These are phyloP conservation scores for Synchiropus splendidus DNA, from an alignment of 2,113 vertebrate genomes.

Conservation along the genomic window DNA sequence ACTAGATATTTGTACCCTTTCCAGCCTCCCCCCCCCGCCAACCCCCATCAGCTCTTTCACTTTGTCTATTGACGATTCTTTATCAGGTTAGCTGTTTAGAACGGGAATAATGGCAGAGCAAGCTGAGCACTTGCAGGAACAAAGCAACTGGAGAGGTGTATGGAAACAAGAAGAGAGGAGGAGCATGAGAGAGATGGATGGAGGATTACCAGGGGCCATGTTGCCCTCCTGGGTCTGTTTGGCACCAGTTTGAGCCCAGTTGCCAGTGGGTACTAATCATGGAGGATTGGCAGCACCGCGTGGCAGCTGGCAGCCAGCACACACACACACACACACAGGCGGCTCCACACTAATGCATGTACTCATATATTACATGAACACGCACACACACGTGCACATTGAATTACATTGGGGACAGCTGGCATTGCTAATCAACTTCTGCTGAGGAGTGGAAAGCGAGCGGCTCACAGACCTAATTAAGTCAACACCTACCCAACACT, in stretches of 20 bases:
- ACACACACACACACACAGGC: conserved; percentile 36
- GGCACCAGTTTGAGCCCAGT: conserved; percentile 67
- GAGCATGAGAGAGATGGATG: conserved; percentile 31
- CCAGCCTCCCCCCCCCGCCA: conserved; percentile 8
- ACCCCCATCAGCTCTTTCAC: too few species aligned
- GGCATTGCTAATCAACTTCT: conserved; percentile 70
- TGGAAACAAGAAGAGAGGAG: conserved; percentile 18
- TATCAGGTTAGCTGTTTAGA: conserved; percentile 8
- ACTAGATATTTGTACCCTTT: conserved; percentile 24
- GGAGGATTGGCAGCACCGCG: conserved; percentile 64
- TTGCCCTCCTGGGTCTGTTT: conserved; percentile 65
- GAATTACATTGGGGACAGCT: conserved; percentile 68
- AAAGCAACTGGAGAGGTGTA: conserved; percentile 28
- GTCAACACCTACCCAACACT: conserved; percentile 62
- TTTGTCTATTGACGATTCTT: conserved; percentile 1
- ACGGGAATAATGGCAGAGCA: conserved; percentile 10
- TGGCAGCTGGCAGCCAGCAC: conserved; percentile 61
- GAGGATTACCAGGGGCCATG: conserved; percentile 61
- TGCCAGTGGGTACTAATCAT: conserved; percentile 71
- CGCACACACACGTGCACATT: conserved; percentile 28
- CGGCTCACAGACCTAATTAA: conserved; percentile 69
- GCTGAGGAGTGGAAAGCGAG: conserved; percentile 65
- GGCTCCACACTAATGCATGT: conserved; percentile 32
- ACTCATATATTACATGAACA: conserved; percentile 41
- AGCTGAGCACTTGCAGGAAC: conserved; percentile 26